phyloP scores from a whole-genome alignment of 2,797 vertebrate genomes.

The Gallinago nigripennis region DNA sequence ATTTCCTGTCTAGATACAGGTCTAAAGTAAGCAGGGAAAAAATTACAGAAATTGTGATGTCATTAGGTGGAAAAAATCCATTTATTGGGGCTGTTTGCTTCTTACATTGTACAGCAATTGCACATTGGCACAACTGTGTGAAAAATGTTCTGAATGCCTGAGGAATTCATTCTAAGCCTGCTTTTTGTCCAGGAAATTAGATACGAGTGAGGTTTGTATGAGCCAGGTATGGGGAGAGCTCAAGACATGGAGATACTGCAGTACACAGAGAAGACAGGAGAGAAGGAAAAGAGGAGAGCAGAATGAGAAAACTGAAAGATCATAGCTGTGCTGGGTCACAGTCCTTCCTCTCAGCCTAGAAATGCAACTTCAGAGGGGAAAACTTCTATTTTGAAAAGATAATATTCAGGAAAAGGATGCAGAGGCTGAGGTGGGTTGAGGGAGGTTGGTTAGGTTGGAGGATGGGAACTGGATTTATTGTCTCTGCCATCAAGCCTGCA shows the following conservation, averaged over 20 bases:
- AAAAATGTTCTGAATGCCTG: not conserved
- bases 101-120: not conserved
- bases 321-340: not conserved
- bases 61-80: not conserved
- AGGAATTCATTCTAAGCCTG: not conserved
- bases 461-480: slow-evolving; percentile 6
- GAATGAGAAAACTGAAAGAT: not conserved
- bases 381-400: not conserved
- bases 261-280: not conserved
- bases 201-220: not conserved
- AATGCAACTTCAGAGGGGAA: not conserved
- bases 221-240: not conserved
- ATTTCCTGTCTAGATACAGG: not conserved
- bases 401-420: not conserved
- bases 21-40: not conserved
- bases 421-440: not conserved
- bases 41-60: not conserved
- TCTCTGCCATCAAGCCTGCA: not conserved
- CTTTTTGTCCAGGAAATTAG: slow-evolving; percentile 10
- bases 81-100: not conserved
- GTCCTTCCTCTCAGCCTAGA: not conserved
- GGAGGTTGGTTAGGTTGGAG: not conserved
- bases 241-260: not conserved
- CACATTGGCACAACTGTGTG: not conserved
- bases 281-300: not conserved